Evolutionary conservation across 2,888 invertebrate genomes (phyloP).

Genomic region (Cryptocephalus primarius): DNA sequence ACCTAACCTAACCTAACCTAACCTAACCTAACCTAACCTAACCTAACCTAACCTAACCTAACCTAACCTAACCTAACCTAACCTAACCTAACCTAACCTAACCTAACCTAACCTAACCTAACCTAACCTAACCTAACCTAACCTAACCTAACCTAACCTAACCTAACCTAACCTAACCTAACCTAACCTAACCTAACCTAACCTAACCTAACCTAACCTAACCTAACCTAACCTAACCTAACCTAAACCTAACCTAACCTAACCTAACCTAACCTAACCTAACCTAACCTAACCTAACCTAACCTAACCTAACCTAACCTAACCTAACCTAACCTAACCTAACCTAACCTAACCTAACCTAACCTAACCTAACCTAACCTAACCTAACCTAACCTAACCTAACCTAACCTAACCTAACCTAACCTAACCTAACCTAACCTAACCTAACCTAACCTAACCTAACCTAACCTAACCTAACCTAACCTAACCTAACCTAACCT

Average conservation of each 20-base stretch:
- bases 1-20: conserved; percentile 4
- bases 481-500: conserved; percentile 13
- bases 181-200: conserved; percentile 1
- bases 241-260: background rate
- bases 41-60: conserved; percentile 2
- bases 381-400: conserved; percentile 5
- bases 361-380: conserved; percentile 1
- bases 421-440: conserved; percentile 7
- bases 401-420: conserved; percentile 7
- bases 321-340: conserved; percentile 1
- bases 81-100: conserved; percentile 14
- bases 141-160: conserved; percentile 2
- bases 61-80: conserved; percentile 14
- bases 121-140: conserved; percentile 10
- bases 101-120: conserved; percentile 9
- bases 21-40: conserved; percentile 3
- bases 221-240: conserved; percentile 2
- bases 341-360: conserved; percentile 1
- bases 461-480: conserved; percentile 15
- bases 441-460: conserved; percentile 11
- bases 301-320: conserved; percentile 2
- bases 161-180: conserved; percentile 3
- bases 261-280: conserved; percentile 3
- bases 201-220: conserved; percentile 1
- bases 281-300: conserved; percentile 5